Percentiles rank a stretch among this genome's conserved stretches.
phyloP scores from a whole-genome alignment of 2,888 invertebrate species.

The Zhuqinia jingwanae region DNA sequence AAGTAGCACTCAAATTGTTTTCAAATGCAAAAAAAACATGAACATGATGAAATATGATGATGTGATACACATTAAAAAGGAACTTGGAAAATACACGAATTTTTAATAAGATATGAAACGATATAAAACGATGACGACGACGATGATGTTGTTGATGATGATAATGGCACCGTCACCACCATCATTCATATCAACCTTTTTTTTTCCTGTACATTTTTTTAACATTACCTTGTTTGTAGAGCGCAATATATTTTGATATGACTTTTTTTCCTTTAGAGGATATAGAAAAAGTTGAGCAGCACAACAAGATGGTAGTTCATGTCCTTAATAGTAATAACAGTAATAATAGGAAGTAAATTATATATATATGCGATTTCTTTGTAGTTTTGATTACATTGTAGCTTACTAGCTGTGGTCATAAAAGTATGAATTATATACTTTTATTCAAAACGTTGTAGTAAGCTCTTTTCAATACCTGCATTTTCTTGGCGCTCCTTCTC shows the following conservation, averaged over 20 bases:
- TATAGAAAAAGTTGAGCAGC: too few relatives aligned
- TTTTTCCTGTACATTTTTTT: neutral
- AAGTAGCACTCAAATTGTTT: slow-evolving; percentile 16
- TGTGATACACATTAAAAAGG: neutral
- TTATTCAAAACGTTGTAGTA: neutral
- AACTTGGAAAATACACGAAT: slow-evolving; percentile 42
- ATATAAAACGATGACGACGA: too few relatives aligned
- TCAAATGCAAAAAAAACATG: neutral
- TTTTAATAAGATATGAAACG: slow-evolving; percentile 48
- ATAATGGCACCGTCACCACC: neutral
- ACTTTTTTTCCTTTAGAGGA: too few relatives aligned
- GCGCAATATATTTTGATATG: too few relatives aligned
- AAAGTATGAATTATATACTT: too few relatives aligned
- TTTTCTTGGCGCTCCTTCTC: neutral
- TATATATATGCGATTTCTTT: too few relatives aligned
- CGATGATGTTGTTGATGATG: too few relatives aligned
- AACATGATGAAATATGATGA: neutral
- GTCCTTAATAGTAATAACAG: too few relatives aligned
- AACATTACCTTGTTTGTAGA: neutral
- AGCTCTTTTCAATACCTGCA: neutral
- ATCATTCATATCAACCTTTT: neutral
- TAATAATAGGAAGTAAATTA: too few relatives aligned
- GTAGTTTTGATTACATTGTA: too few relatives aligned
- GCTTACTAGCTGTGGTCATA: too few relatives aligned
- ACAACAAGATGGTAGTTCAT: too few relatives aligned